These are phyloP conservation scores for Beaufortia kweichowensis DNA, from an alignment of 2,113 vertebrate species.

Conservation along the genomic window DNA sequence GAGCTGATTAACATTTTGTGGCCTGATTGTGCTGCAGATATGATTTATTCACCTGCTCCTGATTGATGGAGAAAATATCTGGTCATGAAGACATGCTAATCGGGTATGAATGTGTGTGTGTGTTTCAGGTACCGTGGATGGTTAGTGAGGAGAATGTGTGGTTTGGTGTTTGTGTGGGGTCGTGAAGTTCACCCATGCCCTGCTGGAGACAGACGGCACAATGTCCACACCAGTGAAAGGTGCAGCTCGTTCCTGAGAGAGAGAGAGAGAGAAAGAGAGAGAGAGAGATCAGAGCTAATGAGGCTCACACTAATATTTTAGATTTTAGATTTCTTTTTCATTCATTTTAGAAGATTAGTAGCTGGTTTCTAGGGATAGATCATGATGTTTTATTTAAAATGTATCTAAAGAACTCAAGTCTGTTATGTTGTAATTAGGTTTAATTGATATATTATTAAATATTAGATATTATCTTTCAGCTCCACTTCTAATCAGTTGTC, in stretches of 20 bases:
- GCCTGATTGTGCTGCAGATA: too few species aligned
- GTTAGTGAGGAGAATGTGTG: constrained; percentile 73
- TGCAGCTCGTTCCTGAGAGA: constrained; percentile 39
- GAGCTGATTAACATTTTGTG: constrained; percentile 27
- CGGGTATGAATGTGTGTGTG: neutral
- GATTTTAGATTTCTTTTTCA: neutral
- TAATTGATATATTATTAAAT: too few species aligned
- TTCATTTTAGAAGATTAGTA: constrained; percentile 11
- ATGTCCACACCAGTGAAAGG: constrained; percentile 68
- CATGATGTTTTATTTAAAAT: constrained; percentile 2
- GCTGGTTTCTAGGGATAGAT: too few species aligned
- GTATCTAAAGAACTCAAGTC: too few species aligned
- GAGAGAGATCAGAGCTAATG: neutral
- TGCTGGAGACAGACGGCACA: constrained; percentile 56
- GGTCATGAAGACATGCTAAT: neutral
- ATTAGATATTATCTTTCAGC: too few species aligned
- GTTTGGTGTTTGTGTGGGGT: constrained; percentile 68
- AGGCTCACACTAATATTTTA: constrained; percentile 4
- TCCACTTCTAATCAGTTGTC: too few species aligned
- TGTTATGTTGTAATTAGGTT: too few species aligned
- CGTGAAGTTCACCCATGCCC: constrained; percentile 66
- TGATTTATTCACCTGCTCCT: neutral
- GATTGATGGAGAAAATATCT: neutral
- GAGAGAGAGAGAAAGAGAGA: neutral
- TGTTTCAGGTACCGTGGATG: constrained; percentile 72